Evolutionary conservation across 2,888 invertebrate species (phyloP), one percentile per base, ranked within the genome.

Genomic region (Lissonota sp.): DNA sequence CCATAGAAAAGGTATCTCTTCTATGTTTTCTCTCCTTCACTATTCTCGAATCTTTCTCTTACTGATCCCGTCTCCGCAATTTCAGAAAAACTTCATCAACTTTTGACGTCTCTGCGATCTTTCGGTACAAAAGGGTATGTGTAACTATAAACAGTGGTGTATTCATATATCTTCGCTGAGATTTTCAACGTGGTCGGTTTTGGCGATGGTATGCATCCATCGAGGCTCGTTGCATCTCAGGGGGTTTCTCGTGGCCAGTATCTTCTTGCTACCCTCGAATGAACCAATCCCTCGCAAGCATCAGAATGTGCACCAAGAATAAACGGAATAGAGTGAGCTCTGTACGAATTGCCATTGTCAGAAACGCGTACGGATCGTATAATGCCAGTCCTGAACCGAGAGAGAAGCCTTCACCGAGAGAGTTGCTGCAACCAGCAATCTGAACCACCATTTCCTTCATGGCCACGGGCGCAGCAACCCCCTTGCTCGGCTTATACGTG

Each of bases 101-200:
- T 26, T 26, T 26, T 26, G 26, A 26, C 26, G 26, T 26, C 26
- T 26, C 26, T 26, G 26, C 26, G 26, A 26, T 55, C 57, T n/a
- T n/a, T n/a, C n/a, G n/a, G n/a, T n/a, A n/a, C n/a, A n/a, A n/a
- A n/a, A n/a, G n/a, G n/a, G n/a, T n/a, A n/a, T n/a, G n/a, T n/a
- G n/a, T n/a, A 40, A 37, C 46, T 8, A 4, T n/a, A 40, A n/a
- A 51, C 44, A 69, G 83, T 86, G 86, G 87, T 85, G 85, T 87
- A 86, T 86, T 67, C 86, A 86, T 88, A 86, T 89, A 86, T 87
- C 87, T 84, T 76, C 85, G 86, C 87, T 71, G 89, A 90, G 91
- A 91, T 91, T 91, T 90, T 86, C 83, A 87, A 90, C 89, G 87
- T 88, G 84, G 72, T 82, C 75, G 82, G 64, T 79, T 71, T 64